Evolutionary conservation across 2,888 invertebrate species (phyloP).

Genomic region (Oegoconia quadripuncta): DNA sequence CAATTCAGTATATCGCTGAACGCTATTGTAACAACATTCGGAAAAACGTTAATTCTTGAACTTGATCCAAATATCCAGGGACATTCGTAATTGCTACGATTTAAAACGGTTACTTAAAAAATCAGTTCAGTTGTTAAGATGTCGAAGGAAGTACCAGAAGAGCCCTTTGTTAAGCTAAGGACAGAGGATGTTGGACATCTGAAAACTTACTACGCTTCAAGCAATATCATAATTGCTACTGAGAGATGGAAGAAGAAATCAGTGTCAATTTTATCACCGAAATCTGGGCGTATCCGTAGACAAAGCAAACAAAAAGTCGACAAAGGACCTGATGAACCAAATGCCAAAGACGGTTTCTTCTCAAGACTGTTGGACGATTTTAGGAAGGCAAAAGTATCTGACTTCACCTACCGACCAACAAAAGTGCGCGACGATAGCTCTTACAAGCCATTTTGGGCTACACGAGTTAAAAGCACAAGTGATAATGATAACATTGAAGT

Average conservation of each 20-base stretch:
- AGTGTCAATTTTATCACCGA: constrained; percentile 58
- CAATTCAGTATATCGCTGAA: no score
- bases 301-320: constrained; percentile 20
- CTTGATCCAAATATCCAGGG: constrained; percentile 4
- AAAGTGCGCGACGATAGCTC: constrained; percentile 48
- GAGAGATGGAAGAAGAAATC: constrained; percentile 57
- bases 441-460: constrained; percentile 65
- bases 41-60: constrained; percentile 12
- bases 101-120: constrained; percentile 7
- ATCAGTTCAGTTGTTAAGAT: constrained; percentile 30
- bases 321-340: constrained; percentile 17
- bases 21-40: constrained; percentile 3
- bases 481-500: constrained; percentile 18
- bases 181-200: constrained; percentile 51
- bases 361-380: constrained; percentile 52
- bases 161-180: constrained; percentile 39
- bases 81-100: constrained; percentile 2
- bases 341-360: constrained; percentile 39
- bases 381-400: constrained; percentile 54
- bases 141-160: constrained; percentile 49
- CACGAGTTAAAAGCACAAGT: constrained; percentile 37
- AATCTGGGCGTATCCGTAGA: constrained; percentile 47
- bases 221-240: constrained; percentile 32
- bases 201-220: constrained; percentile 41
- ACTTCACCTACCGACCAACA: constrained; percentile 52